These are phyloP conservation scores for Lordiphosa mommai DNA, from an alignment of 1,140 invertebrate species.

Conservation along the genomic window DNA sequence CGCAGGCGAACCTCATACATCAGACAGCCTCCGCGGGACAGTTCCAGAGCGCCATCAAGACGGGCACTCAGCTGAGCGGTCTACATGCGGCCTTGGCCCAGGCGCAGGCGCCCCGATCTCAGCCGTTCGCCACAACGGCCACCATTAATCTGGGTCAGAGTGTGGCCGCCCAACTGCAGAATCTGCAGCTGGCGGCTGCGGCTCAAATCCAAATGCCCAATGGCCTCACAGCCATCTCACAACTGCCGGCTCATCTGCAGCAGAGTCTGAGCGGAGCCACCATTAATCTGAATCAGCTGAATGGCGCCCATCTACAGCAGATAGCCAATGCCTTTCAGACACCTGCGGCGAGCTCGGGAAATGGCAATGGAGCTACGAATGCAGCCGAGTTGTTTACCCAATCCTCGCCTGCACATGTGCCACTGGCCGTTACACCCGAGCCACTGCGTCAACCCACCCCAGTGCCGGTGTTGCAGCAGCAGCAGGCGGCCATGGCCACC, in stretches of 20 bases:
- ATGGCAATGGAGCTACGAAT: neutral
- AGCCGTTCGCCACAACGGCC: conserved; percentile 74
- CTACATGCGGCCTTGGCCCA: conserved; percentile 67
- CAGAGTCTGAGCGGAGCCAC: conserved; percentile 68
- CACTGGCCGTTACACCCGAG: conserved; percentile 63
- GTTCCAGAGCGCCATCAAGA: conserved; percentile 61
- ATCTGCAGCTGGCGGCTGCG: conserved; percentile 69
- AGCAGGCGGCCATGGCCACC: conserved; percentile 52
- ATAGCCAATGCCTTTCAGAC: conserved; percentile 74
- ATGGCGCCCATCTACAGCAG: conserved; percentile 71
- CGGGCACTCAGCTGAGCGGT: conserved; percentile 67
- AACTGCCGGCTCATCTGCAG: conserved; percentile 72
- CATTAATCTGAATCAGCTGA: conserved; percentile 77
- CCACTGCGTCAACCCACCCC: conserved; percentile 66
- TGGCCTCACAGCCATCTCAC: conserved; percentile 70
- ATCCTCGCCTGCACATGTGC: conserved; percentile 61
- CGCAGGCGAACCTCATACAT: conserved; percentile 79
- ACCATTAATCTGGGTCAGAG: conserved; percentile 74
- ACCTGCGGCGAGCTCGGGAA: conserved; percentile 41
- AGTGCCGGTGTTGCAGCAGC: conserved; percentile 46
- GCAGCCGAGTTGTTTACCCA: conserved; percentile 58
- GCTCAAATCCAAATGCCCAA: conserved; percentile 79
- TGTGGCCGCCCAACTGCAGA: conserved; percentile 72
- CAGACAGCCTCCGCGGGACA: conserved; percentile 68
- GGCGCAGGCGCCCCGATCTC: conserved; percentile 76